These are phyloP conservation scores for Apodemus sylvaticus DNA, from an alignment of 2,113 vertebrate species.

Conservation along the genomic window DNA sequence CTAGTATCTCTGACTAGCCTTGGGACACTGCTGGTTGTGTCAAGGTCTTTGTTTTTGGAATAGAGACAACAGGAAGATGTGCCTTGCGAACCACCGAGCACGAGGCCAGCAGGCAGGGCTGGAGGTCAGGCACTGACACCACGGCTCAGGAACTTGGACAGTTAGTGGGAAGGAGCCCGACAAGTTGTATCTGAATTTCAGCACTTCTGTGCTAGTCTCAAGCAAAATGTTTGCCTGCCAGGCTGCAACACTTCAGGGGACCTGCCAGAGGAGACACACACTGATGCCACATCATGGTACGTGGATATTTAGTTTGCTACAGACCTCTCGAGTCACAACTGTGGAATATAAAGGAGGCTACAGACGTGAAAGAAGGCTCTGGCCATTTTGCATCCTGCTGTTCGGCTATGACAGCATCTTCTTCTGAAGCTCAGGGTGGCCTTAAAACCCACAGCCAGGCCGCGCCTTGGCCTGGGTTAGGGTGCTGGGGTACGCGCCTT, in stretches of 20 bases:
- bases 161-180: constrained; percentile 2
- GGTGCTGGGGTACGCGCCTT: not conserved
- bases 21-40: not conserved
- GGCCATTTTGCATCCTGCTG: not conserved
- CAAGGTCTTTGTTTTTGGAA: not conserved
- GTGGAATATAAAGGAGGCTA: not conserved
- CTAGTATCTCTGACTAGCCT: not conserved
- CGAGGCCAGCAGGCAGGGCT: not conserved
- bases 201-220: not conserved
- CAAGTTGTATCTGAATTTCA: not conserved
- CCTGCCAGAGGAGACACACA: not conserved
- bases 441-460: not conserved
- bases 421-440: not conserved
- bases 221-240: not conserved
- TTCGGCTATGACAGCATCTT: not conserved
- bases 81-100: not conserved
- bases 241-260: not conserved
- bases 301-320: not conserved
- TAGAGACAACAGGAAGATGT: not conserved
- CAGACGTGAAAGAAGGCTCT: not conserved
- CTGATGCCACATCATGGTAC: fast-evolving
- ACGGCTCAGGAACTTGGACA: not conserved
- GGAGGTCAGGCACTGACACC: not conserved
- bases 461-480: not conserved
- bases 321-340: not conserved